phyloP scores from a whole-genome alignment of 2,888 invertebrate species.

The Antheraea yamamai region DNA sequence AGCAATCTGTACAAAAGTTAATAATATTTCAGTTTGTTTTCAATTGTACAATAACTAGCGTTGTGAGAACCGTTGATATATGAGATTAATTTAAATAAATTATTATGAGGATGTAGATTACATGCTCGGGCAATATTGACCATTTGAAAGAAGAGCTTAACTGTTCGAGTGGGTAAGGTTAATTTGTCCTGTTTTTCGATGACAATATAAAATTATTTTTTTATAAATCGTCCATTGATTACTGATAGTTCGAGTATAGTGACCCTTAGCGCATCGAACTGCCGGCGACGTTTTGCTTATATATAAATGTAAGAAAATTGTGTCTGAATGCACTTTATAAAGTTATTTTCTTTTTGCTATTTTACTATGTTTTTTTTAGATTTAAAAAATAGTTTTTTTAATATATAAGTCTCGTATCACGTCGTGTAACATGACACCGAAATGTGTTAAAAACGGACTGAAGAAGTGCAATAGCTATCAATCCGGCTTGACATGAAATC shows the following conservation, averaged over 20 bases:
- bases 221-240: conserved; percentile 8
- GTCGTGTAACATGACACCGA: conserved; percentile 13
- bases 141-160: not conserved
- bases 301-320: not conserved
- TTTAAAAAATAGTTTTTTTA: conserved; percentile 21
- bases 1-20: not conserved
- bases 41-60: not conserved
- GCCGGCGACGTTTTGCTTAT: not conserved
- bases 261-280: not conserved
- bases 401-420: conserved; percentile 14
- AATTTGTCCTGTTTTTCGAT: not conserved
- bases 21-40: not conserved
- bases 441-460: not conserved
- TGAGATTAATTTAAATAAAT: not conserved
- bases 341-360: conserved; percentile 21
- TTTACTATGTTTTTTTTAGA: conserved; percentile 22
- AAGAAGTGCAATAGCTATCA: not conserved
- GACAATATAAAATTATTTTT: not conserved
- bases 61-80: not conserved
- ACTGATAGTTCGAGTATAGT: not conserved
- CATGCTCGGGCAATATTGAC: not conserved
- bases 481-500: not conserved
- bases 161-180: not conserved
- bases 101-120: no score
- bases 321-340: conserved; percentile 19